Conservation (phyloP, 2,888 invertebrate species). For the Trissolcus japonicus region DNA sequence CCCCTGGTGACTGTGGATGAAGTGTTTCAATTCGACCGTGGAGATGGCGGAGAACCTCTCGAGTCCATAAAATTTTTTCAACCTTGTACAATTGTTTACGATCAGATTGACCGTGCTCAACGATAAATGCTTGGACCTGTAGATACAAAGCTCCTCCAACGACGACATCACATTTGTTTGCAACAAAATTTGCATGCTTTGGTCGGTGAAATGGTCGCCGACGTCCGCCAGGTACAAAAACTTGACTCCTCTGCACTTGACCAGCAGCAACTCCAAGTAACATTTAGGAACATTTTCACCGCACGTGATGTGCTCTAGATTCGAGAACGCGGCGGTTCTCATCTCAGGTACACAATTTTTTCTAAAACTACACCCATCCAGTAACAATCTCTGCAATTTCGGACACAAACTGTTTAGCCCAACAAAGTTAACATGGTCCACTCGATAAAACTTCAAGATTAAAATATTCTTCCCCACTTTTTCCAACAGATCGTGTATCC, state of each 20-base stretch:
- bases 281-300: constrained; percentile 22
- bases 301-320: constrained; percentile 20
- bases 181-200: constrained; percentile 3
- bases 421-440: constrained; percentile 11
- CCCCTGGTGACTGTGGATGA: background rate
- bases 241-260: background rate
- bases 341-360: background rate
- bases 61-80: constrained; percentile 26
- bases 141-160: constrained; percentile 35
- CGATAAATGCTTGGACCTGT: constrained; percentile 21
- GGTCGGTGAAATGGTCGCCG: constrained; percentile 10
- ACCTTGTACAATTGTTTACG: background rate
- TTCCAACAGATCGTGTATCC: constrained; percentile 7
- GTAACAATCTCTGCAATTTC: constrained; percentile 11
- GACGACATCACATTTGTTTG: background rate
- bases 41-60: constrained; percentile 17
- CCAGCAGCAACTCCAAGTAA: constrained; percentile 11
- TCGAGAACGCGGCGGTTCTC: background rate
- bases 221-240: constrained; percentile 18
- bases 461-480: constrained; percentile 5
- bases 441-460: constrained; percentile 14
- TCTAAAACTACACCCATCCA: constrained; percentile 20
- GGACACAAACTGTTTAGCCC: constrained; percentile 17
- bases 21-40: constrained; percentile 7
- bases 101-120: constrained; percentile 12